Base-by-base conservation (phyloP, 2,888 invertebrate genomes). In the Coecobrya sp. region DNA sequence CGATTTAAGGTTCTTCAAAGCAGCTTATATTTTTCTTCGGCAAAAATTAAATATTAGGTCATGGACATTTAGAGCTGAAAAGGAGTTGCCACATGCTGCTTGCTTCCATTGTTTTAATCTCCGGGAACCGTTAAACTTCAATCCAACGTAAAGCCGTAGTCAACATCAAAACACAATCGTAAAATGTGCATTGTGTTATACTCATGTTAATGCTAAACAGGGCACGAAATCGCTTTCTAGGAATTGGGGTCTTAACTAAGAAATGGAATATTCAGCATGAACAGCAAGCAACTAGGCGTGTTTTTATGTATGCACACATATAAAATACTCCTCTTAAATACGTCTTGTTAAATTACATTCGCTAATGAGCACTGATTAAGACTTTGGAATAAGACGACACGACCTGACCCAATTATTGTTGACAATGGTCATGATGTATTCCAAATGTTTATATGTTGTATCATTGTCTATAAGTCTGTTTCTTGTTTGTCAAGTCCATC, bases 91-190 rank as follows among this genome's bases (percentile, higher is more conserved):
- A 8, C 5, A 36, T 68, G n/a, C 68, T 16, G 3, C 68, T 30
- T 11, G 4, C 68, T 16, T 16, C 68, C 68, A 68, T 68, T 68
- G 68, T 36, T 68, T 68, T 68, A 30, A 68, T 68, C 68, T 68
- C 68, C 68, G 13, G 68, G 68, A 68, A 68, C 36, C 11, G 49
- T 49, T 49, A 22, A 25, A 65, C 25, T 27, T 13, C 25, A 27
- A 65, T 65, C 27, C 25, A 10, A 11, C 65, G 10, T 59, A 19
- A 55, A 59, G 36, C 36, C 7, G 36, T 7, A 36, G 36, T 8
- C 7, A 19, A 59, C 59, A 8, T 2, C 5, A 19, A 59, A n/a
- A 59, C n/a, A 59, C 19, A 19, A n/a, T 59, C 13, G 19, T 59
- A 59, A 55, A 59, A 5, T 19, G n/a, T n/a, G 3, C 19, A 59